Evolutionary conservation across 30 jellyfish, hydroid and myxozoan genomes (phyloP), one percentile per base, ranked within the genome.

Genomic region (Turritopsis dohrnii): DNA sequence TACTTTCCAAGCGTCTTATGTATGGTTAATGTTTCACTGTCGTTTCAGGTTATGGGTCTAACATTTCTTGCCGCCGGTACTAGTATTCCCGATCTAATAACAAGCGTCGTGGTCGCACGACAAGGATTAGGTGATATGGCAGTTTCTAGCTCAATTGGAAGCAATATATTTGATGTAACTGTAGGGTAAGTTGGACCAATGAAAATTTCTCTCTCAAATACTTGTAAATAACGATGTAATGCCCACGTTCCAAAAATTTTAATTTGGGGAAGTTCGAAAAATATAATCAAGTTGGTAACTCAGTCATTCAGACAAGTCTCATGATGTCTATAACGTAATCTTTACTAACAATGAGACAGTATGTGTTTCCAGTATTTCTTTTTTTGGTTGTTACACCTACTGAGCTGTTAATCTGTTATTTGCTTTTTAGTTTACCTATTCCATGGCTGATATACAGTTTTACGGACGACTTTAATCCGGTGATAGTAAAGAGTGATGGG

Each of bases 101-200:
- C 97, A 26, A 90, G 97, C 75, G 97, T 90, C 24, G 80, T 90
- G 76, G 97, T 90, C 52, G 97, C 97, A 21, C 84, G 94, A 26
- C 86, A 90, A 54, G 97, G 97, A 66, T 87, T 90, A 24, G 97
- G 97, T 25, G 97, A 90, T 31, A 90, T 90, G 97, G 97, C 97
- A 0, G 95, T 90, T 7, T 90, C 97, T 4, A 90, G 97, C 65
- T 90, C 97, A 1, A 86, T 90, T 85, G 97, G 97, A n/a, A 85
- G 95, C 81, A 90, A 90, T 72, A 84, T 90, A 0, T 90, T 90
- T 83, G 97, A 90, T 76, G 95, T 90, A 27, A 90, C 97, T 21
- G 92, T 90, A 20, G 97, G 97, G 97, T 90, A 85, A 81, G 77
- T 69, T 69, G n/a, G n/a, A n/a, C n/a, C n/a, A n/a, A n/a, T n/a